Evolutionary conservation across 2,113 vertebrate species (phyloP), one percentile per base, ranked within the genome.

Genomic region (Astur gentilis): DNA sequence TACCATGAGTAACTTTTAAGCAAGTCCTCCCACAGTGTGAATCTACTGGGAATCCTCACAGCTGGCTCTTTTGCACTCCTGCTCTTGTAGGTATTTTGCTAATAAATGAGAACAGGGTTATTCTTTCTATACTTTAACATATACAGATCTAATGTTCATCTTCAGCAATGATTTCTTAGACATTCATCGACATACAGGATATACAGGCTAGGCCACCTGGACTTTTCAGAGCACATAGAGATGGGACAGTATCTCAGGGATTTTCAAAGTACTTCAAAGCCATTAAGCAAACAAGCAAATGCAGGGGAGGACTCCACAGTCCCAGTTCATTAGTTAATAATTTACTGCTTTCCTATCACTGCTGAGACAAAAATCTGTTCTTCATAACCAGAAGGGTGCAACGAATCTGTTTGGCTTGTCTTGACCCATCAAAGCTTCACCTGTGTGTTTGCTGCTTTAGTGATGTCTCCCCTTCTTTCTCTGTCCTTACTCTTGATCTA

Each of bases 241-340:
- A 10, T 42, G 13, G 8, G 29, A 3, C 8, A 44, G 25, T 7
- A 16, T 73, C 44, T 92, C 36, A 23, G 20, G 16, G 23, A 40
- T 91, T 83, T 94, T 92, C 29, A 18, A 65, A 57, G 18, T 44
- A 52, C 16, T 77, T 83, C 45, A 78, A 93, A 93, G 26, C 2
- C 21, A 40, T 65, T 55, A 88, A 79, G 15, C 20, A 89, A 72
- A 34, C 14, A 40, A 77, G 15, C 10, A 77, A 91, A 52, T 25
- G 12, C 0, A 0, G 40, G 65, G 14, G 19, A 34, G 8, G 8
- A 14, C 14, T 57, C 11, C 15, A 44, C 10, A 55, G 18, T 42
- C 16, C 34, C 62, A 72, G 54, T 21, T 26, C 15, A 25, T 58
- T 21, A 57, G 69, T 87, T 65, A 52, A 34, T 62, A 62, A 81